Evolutionary conservation across 2,113 vertebrate genomes (phyloP).

Genomic region (Rhineura floridana): DNA sequence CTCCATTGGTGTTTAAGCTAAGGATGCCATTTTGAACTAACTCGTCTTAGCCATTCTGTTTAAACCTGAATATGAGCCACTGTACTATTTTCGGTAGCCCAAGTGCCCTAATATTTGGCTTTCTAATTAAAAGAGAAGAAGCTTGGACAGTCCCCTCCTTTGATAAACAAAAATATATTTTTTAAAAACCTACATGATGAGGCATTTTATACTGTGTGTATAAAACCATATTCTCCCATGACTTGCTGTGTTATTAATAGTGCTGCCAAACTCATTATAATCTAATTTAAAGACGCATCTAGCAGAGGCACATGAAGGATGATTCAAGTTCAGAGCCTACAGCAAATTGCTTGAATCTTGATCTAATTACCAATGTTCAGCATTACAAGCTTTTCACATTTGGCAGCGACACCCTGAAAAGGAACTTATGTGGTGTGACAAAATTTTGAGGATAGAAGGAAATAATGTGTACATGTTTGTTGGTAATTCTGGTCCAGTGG

Average conservation of each 20-base stretch:
- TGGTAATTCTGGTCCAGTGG: not conserved
- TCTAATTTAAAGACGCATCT: slow-evolving; percentile 68
- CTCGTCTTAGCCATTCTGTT: slow-evolving; percentile 23
- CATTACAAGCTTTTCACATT: not conserved
- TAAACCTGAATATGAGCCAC: slow-evolving; percentile 35
- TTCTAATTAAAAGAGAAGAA: slow-evolving; percentile 55
- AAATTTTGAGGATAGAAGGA: not conserved
- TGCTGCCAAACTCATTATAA: slow-evolving; percentile 63
- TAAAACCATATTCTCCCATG: slow-evolving; percentile 42
- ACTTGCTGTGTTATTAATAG: slow-evolving; percentile 61
- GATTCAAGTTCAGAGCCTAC: slow-evolving; percentile 49
- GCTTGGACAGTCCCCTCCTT: slow-evolving; percentile 35
- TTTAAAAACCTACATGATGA: not conserved
- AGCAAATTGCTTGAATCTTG: slow-evolving; percentile 66
- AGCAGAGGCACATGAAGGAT: slow-evolving; percentile 58
- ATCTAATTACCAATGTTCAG: slow-evolving; percentile 57
- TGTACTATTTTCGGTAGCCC: slow-evolving; percentile 47
- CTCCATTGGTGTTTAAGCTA: slow-evolving; percentile 20
- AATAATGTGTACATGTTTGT: not conserved
- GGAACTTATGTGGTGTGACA: not conserved
- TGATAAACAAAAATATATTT: slow-evolving; percentile 7
- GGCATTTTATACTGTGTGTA: slow-evolving; percentile 26
- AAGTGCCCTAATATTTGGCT: slow-evolving; percentile 41
- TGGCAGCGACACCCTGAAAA: slow-evolving; percentile 33
- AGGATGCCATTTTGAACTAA: slow-evolving; percentile 31